Base-by-base conservation (phyloP, 35 echinoderm and acorn worm genomes). In the Stichopus chloronotus region DNA sequence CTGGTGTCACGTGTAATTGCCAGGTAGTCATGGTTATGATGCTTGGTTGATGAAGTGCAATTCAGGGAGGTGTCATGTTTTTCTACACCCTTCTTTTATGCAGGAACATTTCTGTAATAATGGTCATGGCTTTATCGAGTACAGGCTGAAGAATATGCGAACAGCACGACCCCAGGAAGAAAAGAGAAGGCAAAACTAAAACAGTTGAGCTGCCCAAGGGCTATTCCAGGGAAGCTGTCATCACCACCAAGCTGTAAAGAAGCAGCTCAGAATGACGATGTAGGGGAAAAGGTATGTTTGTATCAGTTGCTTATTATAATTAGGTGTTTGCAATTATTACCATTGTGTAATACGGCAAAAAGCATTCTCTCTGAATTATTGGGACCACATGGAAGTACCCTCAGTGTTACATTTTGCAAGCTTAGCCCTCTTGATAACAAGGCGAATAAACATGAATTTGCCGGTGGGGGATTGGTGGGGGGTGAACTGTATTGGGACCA, bases 71-170 rank as follows among this genome's bases (percentile, higher is more conserved):
- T 84, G 20, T 84, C 81, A 84, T 53, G 30, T 84, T 57, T 13
- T 84, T 84, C 81, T 84, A 13, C n/a, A 53, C 81, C 81, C 81
- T 88, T 69, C 56, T 59, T 72, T 88, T 22, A 79, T 10, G 7
- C 85, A 96, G 92, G 92, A 93, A 85, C 92, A 93, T 58, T 93
- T 93, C 57, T 93, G 86, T 52, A 17, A 86, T 52, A 85, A 72
- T 56, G 92, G 69, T 7, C 53, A 52, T 78, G 76, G 76, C 17
- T 91, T 91, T 58, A 13, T 91, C 5, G 90, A 91, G 53, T 91
- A 91, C 7, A 91, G 76, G 43, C 53, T 91, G 19, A 91, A 91
- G 52, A 91, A 91, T 87, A 22, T 87, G 17, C 17, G 85, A 23
- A 87, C 12, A 0, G 6, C 85, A 57, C 9, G 10, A 13, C 85